These are phyloP conservation scores for Leuctra nigra DNA, from an alignment of 2,888 invertebrate species.

Conservation along the genomic window DNA sequence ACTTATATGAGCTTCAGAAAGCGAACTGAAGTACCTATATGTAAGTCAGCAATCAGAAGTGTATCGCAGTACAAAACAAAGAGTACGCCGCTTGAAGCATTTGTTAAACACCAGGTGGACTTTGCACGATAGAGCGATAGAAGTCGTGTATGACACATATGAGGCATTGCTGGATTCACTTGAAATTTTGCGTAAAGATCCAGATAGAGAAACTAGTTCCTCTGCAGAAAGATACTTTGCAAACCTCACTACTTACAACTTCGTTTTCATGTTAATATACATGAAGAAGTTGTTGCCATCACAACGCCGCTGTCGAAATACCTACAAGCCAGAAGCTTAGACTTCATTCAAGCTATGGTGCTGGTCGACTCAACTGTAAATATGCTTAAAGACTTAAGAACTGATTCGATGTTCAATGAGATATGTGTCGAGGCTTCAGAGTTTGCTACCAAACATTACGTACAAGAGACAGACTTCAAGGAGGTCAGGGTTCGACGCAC, in stretches of 20 bases:
- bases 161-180: neutral
- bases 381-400: neutral
- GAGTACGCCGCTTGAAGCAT: neutral
- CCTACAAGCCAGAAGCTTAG: neutral
- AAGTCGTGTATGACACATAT: neutral
- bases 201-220: neutral
- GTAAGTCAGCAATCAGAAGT: neutral
- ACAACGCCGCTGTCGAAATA: neutral
- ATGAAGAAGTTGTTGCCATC: neutral
- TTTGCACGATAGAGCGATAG: neutral
- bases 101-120: neutral
- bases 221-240: neutral
- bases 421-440: neutral
- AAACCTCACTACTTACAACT: neutral
- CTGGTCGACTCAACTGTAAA: neutral
- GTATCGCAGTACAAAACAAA: neutral
- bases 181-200: neutral
- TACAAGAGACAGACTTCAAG: neutral
- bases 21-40: neutral
- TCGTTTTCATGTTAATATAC: neutral
- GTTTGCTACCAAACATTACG: neutral
- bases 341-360: neutral
- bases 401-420: neutral
- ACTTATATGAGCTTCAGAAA: neutral
- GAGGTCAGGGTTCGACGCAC: neutral